Base-by-base conservation (phyloP, 2,113 vertebrate genomes). In the Bos javanicus region DNA sequence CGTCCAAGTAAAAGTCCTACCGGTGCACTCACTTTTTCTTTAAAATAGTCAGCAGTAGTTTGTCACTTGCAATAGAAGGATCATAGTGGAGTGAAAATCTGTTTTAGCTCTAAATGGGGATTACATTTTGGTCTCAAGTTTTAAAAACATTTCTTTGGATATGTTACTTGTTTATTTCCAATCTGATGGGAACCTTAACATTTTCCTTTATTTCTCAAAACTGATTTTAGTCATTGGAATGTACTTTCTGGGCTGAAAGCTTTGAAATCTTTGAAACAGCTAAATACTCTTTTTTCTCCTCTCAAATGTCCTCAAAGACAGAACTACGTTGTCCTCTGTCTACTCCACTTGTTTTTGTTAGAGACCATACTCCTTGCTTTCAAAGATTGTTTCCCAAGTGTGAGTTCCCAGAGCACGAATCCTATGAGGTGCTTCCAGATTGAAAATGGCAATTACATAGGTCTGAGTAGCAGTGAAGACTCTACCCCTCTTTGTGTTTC, bases 201-300 rank as follows among this genome's bases (percentile, higher is more conserved):
- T 80, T 84, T 96, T 94, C 33, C 67, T 95, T 95, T 71, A 60
- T 1, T 67, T 71, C 87, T 87, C 86, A 87, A 80, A 96, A 87
- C 28, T 56, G 60, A 64, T 64, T 62, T 60, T 74, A 64, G 25
- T 90, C 28, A 59, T 46, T 96, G 48, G 26, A 87, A 82, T 57
- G n/a, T 12, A 87, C 4, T 76, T 93, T 30, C n/a, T 54, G n/a
- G 43, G 30, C 10, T 88, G n/a, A 80, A 56, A 91, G 30, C 33
- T n/a, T 88, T 60, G 50, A 96, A 74, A 95, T 74, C 36, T 25
- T 85, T 71, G 50, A 71, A 54, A 86, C 59, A 67, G 14, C 74
- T 54, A 21, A 56, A 17, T 50, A 23, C 3, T 39, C n/a, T 52
- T 46, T 64, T 59, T 59, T 76, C 25, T 46, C 43, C 46, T 89